A percentile compares a stretch with the other conserved stretches of the same genome.
phyloP scores from a whole-genome alignment of 2,888 invertebrate genomes.

The Spialia ferax region DNA sequence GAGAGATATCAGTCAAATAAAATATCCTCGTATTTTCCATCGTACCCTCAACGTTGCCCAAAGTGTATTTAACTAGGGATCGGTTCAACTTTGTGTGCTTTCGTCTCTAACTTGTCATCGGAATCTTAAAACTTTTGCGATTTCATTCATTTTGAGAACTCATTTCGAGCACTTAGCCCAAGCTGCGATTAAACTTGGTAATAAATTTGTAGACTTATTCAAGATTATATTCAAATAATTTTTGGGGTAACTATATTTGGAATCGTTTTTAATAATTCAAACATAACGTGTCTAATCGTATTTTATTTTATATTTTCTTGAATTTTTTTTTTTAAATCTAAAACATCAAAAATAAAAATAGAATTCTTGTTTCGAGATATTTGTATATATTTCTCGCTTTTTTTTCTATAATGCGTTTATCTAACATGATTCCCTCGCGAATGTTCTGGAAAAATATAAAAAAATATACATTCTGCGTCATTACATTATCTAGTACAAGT shows the following conservation, averaged over 20 bases:
- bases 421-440: background rate
- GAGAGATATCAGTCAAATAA: slow-evolving; percentile 26
- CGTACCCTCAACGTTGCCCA: slow-evolving; percentile 11
- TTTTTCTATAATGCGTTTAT: background rate
- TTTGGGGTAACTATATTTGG: no score
- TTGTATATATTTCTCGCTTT: no score
- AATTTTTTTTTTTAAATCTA: no score
- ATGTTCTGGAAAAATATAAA: background rate
- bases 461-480: slow-evolving; percentile 1
- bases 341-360: no score
- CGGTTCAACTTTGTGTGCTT: slow-evolving; percentile 16
- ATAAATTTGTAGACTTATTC: background rate
- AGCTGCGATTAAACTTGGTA: slow-evolving; percentile 6
- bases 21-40: slow-evolving; percentile 10
- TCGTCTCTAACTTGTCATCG: slow-evolving; percentile 17
- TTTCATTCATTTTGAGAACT: slow-evolving; percentile 1
- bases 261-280: no score
- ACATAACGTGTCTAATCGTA: no score
- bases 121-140: slow-evolving; percentile 9
- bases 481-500: slow-evolving; percentile 9
- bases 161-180: slow-evolving; percentile 9
- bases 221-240: background rate
- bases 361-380: no score
- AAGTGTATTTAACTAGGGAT: slow-evolving; percentile 32
- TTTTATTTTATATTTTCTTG: no score